Percentiles rank a stretch among this genome's conserved stretches.
These are phyloP conservation scores for Antitype chi DNA, from an alignment of 2,888 invertebrate genomes.

Conservation along the genomic window DNA sequence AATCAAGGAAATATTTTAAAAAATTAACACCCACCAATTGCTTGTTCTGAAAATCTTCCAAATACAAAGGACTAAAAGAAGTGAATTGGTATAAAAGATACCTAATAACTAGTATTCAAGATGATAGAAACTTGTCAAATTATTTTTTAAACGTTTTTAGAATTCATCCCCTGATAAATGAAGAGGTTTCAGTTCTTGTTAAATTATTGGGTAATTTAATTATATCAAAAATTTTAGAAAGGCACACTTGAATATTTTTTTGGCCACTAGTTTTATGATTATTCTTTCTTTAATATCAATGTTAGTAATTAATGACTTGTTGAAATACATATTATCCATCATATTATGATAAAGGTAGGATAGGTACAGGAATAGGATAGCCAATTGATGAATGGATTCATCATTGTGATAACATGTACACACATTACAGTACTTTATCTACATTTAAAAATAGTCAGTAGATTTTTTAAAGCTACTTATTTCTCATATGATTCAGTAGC, in stretches of 20 bases:
- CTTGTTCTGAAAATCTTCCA: slow-evolving; percentile 29
- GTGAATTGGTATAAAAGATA: not conserved
- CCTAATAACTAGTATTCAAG: not conserved
- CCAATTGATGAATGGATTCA: slow-evolving; percentile 82
- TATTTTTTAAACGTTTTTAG: not conserved
- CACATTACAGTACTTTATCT: slow-evolving; percentile 62
- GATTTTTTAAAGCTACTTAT: slow-evolving; percentile 49
- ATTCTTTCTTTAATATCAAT: slow-evolving; percentile 6
- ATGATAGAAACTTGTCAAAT: not conserved
- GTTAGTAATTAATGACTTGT: slow-evolving; percentile 1
- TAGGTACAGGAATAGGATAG: slow-evolving; percentile 79
- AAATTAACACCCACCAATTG: slow-evolving; percentile 29
- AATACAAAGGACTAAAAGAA: not conserved
- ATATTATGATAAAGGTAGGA: slow-evolving; percentile 67
- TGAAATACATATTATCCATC: not conserved
- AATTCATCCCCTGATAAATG: not conserved
- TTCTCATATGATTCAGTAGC: slow-evolving; percentile 51
- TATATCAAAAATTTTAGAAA: not conserved
- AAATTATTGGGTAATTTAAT: not conserved
- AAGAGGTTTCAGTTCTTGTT: not conserved
- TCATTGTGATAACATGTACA: slow-evolving; percentile 88
- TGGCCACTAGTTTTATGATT: not conserved
- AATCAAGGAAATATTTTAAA: not conserved
- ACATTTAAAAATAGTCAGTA: slow-evolving; percentile 47
- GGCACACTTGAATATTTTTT: not conserved